phyloP scores from a whole-genome alignment of 2,113 vertebrate species.

The Sapajus apella region DNA sequence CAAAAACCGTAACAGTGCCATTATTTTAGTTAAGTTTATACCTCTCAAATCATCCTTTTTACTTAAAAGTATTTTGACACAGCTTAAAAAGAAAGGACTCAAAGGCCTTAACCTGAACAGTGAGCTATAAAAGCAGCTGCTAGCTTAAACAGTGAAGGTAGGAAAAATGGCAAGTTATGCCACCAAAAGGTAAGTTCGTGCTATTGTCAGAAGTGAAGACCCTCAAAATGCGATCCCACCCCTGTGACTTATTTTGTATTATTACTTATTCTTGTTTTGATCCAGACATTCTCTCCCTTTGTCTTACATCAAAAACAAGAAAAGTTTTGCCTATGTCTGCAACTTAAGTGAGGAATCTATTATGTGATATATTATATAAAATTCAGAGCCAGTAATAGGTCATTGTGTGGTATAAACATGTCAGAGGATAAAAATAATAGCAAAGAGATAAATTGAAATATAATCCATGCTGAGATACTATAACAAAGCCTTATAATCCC shows the following conservation, averaged over 20 bases:
- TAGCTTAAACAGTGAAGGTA: background rate
- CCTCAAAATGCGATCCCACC: accelerated
- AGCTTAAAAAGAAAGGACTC: background rate
- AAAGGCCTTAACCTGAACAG: background rate
- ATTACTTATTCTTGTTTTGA: background rate
- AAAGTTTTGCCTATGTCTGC: background rate
- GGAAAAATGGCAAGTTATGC: background rate
- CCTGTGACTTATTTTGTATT: background rate
- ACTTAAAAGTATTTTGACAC: background rate
- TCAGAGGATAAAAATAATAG: background rate
- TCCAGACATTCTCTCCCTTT: background rate
- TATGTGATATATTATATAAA: background rate
- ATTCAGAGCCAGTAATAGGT: background rate
- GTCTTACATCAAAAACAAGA: background rate
- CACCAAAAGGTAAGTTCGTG: background rate
- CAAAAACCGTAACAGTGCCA: background rate
- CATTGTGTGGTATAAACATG: accelerated
- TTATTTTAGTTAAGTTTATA: background rate
- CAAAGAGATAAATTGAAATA: background rate
- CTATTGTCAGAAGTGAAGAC: background rate
- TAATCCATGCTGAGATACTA: accelerated
- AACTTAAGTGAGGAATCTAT: background rate
- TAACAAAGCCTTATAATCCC: accelerated
- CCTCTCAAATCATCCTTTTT: background rate
- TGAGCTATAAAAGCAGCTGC: background rate